Evolutionary conservation across 2,888 invertebrate genomes (phyloP).

Genomic region (Labia minor): DNA sequence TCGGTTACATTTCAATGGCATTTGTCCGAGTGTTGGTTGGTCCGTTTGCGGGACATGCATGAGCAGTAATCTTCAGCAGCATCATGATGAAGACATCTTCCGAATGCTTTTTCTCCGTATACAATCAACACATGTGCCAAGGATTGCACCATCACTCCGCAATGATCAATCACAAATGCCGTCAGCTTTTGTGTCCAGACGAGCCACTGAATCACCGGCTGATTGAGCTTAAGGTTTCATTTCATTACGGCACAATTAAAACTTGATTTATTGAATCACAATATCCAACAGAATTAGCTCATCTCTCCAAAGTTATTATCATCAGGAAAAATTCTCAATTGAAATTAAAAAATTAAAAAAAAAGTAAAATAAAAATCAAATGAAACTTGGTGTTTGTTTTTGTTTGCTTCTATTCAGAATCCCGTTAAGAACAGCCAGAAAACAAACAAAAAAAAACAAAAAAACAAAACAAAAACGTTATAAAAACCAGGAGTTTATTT

Average conservation of each 20-base stretch:
- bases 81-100: neutral
- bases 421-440: neutral
- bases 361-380: neutral
- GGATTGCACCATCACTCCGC: neutral
- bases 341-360: no score
- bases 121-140: neutral
- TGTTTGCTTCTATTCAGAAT: neutral
- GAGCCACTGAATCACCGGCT: neutral
- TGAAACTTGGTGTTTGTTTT: neutral
- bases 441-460: no score
- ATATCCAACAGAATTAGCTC: neutral
- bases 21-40: neutral
- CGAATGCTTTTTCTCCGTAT: neutral
- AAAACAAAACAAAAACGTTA: no score
- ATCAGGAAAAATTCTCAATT: neutral
- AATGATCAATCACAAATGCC: neutral
- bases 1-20: neutral
- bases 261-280: neutral
- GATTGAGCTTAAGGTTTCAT: neutral
- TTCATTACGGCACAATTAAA: constrained; percentile 7
- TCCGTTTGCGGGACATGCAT: neutral
- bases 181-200: neutral
- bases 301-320: no score
- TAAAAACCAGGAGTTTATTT: neutral
- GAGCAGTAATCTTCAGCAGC: neutral